phyloP scores from a whole-genome alignment of 1,140 invertebrate species.

The Chrysomallon squamiferum region DNA sequence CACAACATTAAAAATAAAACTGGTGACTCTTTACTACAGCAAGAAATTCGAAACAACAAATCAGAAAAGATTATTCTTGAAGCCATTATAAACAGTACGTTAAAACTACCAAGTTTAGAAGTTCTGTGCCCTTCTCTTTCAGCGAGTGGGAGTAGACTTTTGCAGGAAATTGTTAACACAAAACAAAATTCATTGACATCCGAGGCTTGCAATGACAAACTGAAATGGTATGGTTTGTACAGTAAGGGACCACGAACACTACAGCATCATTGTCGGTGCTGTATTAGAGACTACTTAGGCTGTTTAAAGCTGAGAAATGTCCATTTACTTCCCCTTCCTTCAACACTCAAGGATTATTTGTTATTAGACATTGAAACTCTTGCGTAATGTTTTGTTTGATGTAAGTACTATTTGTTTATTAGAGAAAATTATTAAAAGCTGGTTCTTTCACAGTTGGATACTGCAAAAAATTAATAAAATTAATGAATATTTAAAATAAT shows the following conservation, averaged over 20 bases:
- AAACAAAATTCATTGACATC: not conserved
- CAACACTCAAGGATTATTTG: slow-evolving; percentile 49
- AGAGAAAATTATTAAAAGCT: too few relatives aligned
- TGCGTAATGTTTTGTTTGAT: slow-evolving; percentile 6
- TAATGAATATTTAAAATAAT: too few relatives aligned
- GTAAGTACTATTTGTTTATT: too few relatives aligned
- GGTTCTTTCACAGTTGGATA: too few relatives aligned
- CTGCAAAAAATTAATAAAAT: too few relatives aligned
- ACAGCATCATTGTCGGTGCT: slow-evolving; percentile 55
- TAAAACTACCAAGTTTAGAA: slow-evolving; percentile 41
- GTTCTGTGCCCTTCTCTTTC: slow-evolving; percentile 18
- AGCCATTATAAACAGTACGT: slow-evolving; percentile 46
- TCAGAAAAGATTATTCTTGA: slow-evolving; percentile 44
- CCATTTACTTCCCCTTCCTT: slow-evolving; percentile 44
- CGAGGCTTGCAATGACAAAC: not conserved
- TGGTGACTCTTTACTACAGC: slow-evolving; percentile 41
- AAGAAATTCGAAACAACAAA: slow-evolving; percentile 36
- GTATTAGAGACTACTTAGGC: slow-evolving; percentile 43
- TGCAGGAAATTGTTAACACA: slow-evolving; percentile 7
- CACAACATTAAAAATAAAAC: slow-evolving; percentile 43
- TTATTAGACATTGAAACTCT: slow-evolving; percentile 41
- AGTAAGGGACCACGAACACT: slow-evolving; percentile 43
- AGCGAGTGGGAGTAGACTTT: slow-evolving; percentile 10
- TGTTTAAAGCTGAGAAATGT: slow-evolving; percentile 38
- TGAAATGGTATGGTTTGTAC: not conserved